Conservation (phyloP, 2,797 vertebrate species). For the Coregonus suidteri region DNA sequence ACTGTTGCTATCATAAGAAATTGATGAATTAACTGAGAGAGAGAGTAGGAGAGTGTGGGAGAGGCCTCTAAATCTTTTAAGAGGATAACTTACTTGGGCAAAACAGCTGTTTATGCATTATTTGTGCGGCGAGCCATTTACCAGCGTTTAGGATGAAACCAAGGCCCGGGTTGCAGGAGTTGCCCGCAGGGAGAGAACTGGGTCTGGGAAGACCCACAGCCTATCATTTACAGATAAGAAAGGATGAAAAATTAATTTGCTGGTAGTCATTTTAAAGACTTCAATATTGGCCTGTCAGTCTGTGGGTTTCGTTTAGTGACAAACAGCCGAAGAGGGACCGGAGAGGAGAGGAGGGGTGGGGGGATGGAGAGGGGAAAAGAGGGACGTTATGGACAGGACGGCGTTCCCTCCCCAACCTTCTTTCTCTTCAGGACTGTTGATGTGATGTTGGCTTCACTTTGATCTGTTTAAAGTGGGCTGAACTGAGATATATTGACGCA, state of each 20-base stretch:
- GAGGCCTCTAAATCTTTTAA: conserved; percentile 83
- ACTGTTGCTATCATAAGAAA: conserved; percentile 89
- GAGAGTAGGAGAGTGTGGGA: conserved; percentile 54
- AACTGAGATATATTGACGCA: neutral
- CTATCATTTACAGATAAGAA: conserved; percentile 77
- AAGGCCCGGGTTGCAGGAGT: conserved; percentile 71
- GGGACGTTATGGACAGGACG: neutral
- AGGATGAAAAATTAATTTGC: conserved; percentile 79
- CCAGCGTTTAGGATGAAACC: conserved; percentile 73
- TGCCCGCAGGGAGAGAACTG: conserved; percentile 63
- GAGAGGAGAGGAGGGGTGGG: conserved; percentile 18
- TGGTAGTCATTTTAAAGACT: conserved; percentile 74
- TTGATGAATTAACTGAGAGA: conserved; percentile 82
- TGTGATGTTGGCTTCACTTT: conserved; percentile 55
- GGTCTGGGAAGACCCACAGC: neutral
- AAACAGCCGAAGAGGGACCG: conserved; percentile 53
- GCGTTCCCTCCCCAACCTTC: conserved; percentile 36
- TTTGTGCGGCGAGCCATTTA: conserved; percentile 83
- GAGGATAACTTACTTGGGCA: conserved; percentile 87
- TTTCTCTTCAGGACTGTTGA: conserved; percentile 34
- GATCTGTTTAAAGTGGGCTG: conserved; percentile 50
- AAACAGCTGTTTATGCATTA: conserved; percentile 89
- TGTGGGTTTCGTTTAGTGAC: conserved; percentile 64
- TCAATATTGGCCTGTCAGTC: conserved; percentile 73
- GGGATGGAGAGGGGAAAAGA: neutral